Conservation (phyloP, 2,113 vertebrate species). For the Brachyistius frenatus region DNA sequence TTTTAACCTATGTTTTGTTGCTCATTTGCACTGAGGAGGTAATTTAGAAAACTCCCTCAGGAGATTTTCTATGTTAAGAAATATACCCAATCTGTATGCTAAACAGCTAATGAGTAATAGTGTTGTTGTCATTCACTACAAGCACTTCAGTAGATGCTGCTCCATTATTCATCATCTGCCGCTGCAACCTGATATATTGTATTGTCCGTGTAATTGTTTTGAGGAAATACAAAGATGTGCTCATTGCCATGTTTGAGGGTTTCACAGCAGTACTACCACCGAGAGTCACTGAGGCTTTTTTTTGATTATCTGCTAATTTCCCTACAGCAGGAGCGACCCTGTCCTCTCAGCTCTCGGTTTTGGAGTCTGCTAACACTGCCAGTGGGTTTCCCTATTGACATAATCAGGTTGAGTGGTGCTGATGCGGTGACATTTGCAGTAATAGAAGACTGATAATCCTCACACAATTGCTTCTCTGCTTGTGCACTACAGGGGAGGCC, state of each 20-base stretch:
- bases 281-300: constrained; percentile 50
- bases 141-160: constrained; percentile 30
- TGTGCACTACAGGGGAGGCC: constrained; percentile 56
- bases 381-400: constrained; percentile 73
- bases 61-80: constrained; percentile 16
- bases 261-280: constrained; percentile 41
- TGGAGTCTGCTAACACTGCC: constrained; percentile 61
- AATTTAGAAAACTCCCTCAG: constrained; percentile 18
- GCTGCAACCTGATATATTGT: constrained; percentile 46
- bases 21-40: constrained; percentile 13
- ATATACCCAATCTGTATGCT: neutral
- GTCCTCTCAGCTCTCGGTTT: constrained; percentile 36
- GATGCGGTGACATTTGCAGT: constrained; percentile 78
- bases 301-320: constrained; percentile 77
- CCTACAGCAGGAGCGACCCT: constrained; percentile 30
- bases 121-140: constrained; percentile 49
- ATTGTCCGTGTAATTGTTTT: constrained; percentile 47
- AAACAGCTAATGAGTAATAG: constrained; percentile 52
- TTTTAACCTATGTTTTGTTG: constrained; percentile 1
- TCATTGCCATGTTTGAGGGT: constrained; percentile 22
- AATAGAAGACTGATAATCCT: constrained; percentile 75
- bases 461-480: constrained; percentile 68
- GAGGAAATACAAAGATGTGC: constrained; percentile 37
- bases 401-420: constrained; percentile 74
- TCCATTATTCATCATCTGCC: constrained; percentile 56